Evolutionary conservation across 2,888 invertebrate species (phyloP).

Genomic region (Drosophila dives): DNA sequence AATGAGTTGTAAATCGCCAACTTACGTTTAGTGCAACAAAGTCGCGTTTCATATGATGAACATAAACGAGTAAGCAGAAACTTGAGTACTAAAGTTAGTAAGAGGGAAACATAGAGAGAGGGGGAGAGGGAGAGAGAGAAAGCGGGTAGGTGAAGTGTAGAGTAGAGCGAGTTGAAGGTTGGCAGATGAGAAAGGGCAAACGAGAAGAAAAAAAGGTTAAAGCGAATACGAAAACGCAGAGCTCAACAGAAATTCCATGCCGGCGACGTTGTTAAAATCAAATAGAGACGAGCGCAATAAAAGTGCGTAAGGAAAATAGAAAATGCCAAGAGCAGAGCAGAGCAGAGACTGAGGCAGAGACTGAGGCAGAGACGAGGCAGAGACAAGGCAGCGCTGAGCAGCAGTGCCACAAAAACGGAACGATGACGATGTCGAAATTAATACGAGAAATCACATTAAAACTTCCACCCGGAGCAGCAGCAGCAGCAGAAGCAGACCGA

Average conservation of each 20-base stretch:
- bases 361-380: background rate
- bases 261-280: slow-evolving; percentile 75
- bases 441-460: slow-evolving; percentile 79
- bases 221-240: slow-evolving; percentile 48
- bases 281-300: slow-evolving; percentile 72
- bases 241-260: slow-evolving; percentile 70
- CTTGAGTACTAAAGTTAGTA: slow-evolving; percentile 14
- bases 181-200: slow-evolving; percentile 6
- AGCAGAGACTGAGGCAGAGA: slow-evolving; percentile 4
- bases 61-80: slow-evolving; percentile 61
- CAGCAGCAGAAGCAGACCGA: slow-evolving; percentile 28
- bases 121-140: background rate
- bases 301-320: slow-evolving; percentile 74
- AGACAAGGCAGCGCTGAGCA: background rate
- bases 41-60: slow-evolving; percentile 67
- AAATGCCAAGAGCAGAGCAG: slow-evolving; percentile 37
- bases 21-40: slow-evolving; percentile 72
- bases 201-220: slow-evolving; percentile 52
- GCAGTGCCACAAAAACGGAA: slow-evolving; percentile 38
- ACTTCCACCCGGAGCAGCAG: slow-evolving; percentile 59
- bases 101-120: background rate
- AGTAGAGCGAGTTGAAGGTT: background rate
- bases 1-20: slow-evolving; percentile 68
- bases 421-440: slow-evolving; percentile 78
- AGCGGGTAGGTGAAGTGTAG: background rate